phyloP scores from a whole-genome alignment of 2,113 vertebrate genomes.

The Podarcis cretensis region DNA sequence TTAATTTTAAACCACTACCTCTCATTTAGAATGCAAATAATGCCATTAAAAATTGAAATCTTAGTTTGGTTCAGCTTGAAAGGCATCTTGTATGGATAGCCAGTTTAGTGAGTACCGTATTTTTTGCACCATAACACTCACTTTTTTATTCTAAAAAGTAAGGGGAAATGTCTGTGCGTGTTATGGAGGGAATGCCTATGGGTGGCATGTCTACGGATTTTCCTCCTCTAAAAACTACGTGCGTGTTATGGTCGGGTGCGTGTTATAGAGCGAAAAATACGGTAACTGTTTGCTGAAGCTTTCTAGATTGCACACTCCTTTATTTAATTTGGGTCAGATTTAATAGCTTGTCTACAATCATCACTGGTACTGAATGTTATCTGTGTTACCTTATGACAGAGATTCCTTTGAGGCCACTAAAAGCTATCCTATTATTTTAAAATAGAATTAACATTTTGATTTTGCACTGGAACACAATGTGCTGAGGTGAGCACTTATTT shows the following conservation, averaged over 20 bases:
- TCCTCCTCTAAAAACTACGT: no score
- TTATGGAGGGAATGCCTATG: no score
- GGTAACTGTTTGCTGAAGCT: slow-evolving; percentile 8
- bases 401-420: slow-evolving; percentile 13
- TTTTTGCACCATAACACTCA: no score
- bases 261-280: no score
- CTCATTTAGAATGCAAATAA: not conserved
- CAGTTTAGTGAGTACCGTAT: not conserved
- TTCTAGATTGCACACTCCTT: not conserved
- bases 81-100: not conserved
- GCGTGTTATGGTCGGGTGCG: no score
- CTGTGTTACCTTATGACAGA: not conserved
- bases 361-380: slow-evolving; percentile 6
- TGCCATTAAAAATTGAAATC: not conserved
- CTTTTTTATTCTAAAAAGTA: no score
- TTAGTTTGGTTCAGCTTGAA: not conserved
- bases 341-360: not conserved
- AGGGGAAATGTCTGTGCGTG: no score
- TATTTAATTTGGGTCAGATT: slow-evolving; percentile 37
- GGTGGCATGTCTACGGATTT: no score
- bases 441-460: slow-evolving; percentile 6
- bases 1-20: not conserved
- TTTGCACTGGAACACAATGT: not conserved
- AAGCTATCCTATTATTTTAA: not conserved
- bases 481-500: no score